phyloP scores from a whole-genome alignment of 2,113 vertebrate species.

The Argyrosomus japonicus region DNA sequence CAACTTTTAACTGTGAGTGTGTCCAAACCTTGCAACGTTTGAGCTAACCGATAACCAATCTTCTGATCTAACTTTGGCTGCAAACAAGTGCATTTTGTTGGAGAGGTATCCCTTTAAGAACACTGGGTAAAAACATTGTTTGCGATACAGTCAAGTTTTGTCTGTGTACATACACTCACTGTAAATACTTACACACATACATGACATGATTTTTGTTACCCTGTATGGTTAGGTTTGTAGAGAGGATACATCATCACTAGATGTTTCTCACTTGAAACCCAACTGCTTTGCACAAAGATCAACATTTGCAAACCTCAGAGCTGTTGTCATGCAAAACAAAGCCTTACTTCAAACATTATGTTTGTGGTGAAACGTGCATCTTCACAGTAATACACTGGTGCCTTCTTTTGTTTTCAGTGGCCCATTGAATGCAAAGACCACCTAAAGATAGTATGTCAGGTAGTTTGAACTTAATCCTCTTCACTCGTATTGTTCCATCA shows the following conservation, averaged over 20 bases:
- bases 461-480: conserved; percentile 65
- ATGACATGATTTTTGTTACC: conserved; percentile 32
- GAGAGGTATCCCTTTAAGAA: conserved; percentile 1
- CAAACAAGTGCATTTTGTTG: conserved; percentile 4
- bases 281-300: conserved; percentile 11
- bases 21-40: neutral
- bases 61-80: conserved; percentile 5
- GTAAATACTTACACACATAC: conserved; percentile 46
- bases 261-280: conserved; percentile 46
- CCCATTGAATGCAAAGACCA: conserved; percentile 42
- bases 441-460: conserved; percentile 51
- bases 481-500: conserved; percentile 62
- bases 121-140: conserved; percentile 21
- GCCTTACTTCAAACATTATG: conserved; percentile 1
- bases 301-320: conserved; percentile 27
- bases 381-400: conserved; percentile 7
- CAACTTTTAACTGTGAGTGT: neutral
- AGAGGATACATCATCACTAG: conserved; percentile 51
- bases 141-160: conserved; percentile 27
- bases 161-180: conserved; percentile 42
- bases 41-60: neutral
- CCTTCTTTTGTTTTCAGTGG: conserved; percentile 36
- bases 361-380: conserved; percentile 12
- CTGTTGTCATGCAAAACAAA: conserved; percentile 32
- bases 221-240: conserved; percentile 26